Evolutionary conservation across 2,113 vertebrate species (phyloP).

Genomic region (Tinamus guttatus): DNA sequence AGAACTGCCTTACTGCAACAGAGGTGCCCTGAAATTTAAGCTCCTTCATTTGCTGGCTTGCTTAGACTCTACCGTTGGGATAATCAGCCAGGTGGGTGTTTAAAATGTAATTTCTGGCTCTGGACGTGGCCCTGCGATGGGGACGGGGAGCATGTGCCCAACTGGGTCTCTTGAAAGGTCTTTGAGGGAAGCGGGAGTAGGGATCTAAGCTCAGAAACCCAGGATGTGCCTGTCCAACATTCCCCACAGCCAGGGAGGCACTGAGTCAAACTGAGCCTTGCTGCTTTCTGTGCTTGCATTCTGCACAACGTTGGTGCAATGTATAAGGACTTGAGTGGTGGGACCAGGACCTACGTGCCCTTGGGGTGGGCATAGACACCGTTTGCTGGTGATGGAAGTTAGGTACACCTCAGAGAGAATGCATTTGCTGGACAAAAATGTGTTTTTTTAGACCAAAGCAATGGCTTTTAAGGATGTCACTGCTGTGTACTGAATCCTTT

Average conservation of each 20-base stretch:
- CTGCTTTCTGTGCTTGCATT: too few relatives aligned
- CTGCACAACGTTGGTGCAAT: not conserved
- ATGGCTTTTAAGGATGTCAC: not conserved
- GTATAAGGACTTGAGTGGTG: not conserved
- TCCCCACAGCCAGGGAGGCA: too few relatives aligned
- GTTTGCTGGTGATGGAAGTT: not conserved
- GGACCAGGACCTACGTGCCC: not conserved
- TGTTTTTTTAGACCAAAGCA: slow-evolving; percentile 21
- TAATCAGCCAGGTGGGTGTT: not conserved
- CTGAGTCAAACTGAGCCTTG: too few relatives aligned
- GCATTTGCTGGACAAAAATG: not conserved
- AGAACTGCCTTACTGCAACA: not conserved
- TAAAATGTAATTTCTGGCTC: not conserved
- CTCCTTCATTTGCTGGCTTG: slow-evolving; percentile 17
- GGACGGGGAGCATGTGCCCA: not conserved
- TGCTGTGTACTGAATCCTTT: not conserved
- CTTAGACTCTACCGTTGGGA: fast-evolving
- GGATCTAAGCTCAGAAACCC: too few relatives aligned
- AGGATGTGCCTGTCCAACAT: not conserved
- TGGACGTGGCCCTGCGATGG: fast-evolving
- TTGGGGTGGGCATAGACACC: not conserved
- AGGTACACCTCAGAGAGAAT: not conserved
- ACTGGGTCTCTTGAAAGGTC: not conserved
- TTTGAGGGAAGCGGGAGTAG: not conserved
- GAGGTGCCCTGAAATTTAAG: slow-evolving; percentile 39